Base-by-base conservation (phyloP, 2,113 vertebrate genomes). In the Noctilio leporinus region DNA sequence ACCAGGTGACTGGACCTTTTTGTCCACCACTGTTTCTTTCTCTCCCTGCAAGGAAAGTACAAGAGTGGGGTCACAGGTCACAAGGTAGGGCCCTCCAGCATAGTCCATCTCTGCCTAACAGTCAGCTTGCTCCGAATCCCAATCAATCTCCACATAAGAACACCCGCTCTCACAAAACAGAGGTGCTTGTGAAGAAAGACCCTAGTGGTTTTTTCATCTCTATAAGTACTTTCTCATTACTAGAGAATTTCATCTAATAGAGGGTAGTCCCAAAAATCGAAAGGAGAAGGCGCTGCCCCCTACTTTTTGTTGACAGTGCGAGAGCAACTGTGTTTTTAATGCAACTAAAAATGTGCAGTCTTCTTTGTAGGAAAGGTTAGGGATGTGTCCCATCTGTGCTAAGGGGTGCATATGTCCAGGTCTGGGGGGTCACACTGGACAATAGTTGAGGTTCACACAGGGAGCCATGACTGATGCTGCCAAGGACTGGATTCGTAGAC, bases 61-160 rank as follows among this genome's bases (percentile, higher is more conserved):
- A 73, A 49, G 70, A 72, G 28, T 14, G 16, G 64, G 64, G 51
- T 84, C 47, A 55, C 73, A 86, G 77, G 75, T 86, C 33, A 49
- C 4, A 73, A 64, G 47, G 15, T 86, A 75, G 62, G 77, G 6
- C 59, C 9, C 26, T 45, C n/a, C 53, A 10, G n/a, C 14, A 6
- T 22, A 85, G 86, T 91, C 51, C 24, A 4, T 86, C 73, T 81
- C 80, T 89, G 51, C 75, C 81, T 85, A 57, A 89, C 43, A 57
- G 86, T 20, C 43, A 51, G 69, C 69, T 92, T 43, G 92, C 12
- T 1, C 80, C 33, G 76, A 67, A 35, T 93, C 47, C 43, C 20
- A 43, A 24, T 94, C n/a, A 5, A 40, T 91, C 73, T 93, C 47
- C 38, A 59, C 38, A 8, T 35, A 43, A 78, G 89, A 91, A 26